A percentile compares a stretch with the other conserved stretches of the same genome.
Evolutionary conservation across 2,888 invertebrate species (phyloP).

Genomic region (Fragum whitleyi): DNA sequence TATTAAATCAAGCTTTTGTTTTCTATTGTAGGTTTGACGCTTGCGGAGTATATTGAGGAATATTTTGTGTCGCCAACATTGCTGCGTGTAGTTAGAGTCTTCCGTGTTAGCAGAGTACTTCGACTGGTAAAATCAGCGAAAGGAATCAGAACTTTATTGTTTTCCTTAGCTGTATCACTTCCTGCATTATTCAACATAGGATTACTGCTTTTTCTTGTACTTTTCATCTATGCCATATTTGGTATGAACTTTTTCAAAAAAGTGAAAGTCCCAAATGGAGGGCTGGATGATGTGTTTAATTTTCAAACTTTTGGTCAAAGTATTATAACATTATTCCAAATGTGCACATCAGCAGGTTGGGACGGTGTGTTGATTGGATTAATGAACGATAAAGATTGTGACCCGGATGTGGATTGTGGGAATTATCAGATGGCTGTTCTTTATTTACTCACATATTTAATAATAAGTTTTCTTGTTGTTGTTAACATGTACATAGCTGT

Average conservation of each 20-base stretch:
- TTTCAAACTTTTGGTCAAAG: constrained; percentile 99
- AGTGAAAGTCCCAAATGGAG: constrained; percentile 93
- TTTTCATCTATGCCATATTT: constrained; percentile 99
- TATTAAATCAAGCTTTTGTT: not conserved
- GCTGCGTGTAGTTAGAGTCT: constrained; percentile 98
- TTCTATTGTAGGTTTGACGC: constrained; percentile 69
- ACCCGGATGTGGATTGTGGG: constrained; percentile 88
- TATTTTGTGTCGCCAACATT: constrained; percentile 99
- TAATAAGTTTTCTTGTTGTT: constrained; percentile 99
- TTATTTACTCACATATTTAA: constrained; percentile 97
- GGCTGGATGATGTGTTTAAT: constrained; percentile 97
- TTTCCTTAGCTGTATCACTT: constrained; percentile 99
- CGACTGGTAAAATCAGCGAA: constrained; percentile 99
- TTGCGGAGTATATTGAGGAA: constrained; percentile 88
- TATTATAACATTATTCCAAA: constrained; percentile 99
- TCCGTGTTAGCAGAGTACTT: constrained; percentile 98
- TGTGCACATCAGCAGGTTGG: constrained; percentile 90
- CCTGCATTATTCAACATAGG: constrained; percentile 99
- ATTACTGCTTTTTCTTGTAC: constrained; percentile 97
- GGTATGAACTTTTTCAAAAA: constrained; percentile 99
- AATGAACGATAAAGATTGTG: constrained; percentile 86
- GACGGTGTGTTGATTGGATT: constrained; percentile 97
- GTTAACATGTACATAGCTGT: constrained; percentile 99
- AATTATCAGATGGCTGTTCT: constrained; percentile 97
- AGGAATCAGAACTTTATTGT: constrained; percentile 98